A percentile compares a stretch with the other conserved stretches of the same genome.
Evolutionary conservation across 2,888 invertebrate species (phyloP).

Genomic region (Scaptodrosophila latifasciaeformis): DNA sequence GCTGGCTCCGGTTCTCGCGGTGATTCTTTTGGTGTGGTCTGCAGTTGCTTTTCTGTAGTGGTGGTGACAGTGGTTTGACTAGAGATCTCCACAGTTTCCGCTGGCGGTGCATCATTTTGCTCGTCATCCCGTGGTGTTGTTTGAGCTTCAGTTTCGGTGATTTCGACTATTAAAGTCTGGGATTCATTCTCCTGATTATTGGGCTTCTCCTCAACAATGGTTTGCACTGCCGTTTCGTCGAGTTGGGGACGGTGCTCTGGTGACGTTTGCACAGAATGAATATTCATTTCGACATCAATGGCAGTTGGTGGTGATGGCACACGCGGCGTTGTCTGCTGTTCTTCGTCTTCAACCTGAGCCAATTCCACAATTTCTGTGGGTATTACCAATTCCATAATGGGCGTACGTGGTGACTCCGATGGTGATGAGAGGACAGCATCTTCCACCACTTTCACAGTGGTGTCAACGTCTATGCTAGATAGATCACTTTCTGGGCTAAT

Average conservation of each 20-base stretch:
- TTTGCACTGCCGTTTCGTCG: slow-evolving; percentile 70
- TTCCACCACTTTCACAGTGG: slow-evolving; percentile 81
- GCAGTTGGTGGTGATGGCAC: slow-evolving; percentile 29
- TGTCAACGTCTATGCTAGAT: slow-evolving; percentile 77
- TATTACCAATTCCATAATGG: slow-evolving; percentile 77
- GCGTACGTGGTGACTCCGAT: slow-evolving; percentile 77
- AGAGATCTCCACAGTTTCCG: slow-evolving; percentile 64
- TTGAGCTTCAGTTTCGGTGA: slow-evolving; percentile 73
- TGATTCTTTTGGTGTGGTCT: slow-evolving; percentile 69
- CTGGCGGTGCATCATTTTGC: slow-evolving; percentile 27
- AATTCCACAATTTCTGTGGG: slow-evolving; percentile 74
- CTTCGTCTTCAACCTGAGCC: slow-evolving; percentile 71
- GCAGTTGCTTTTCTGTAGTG: slow-evolving; percentile 70
- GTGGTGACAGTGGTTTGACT: slow-evolving; percentile 64
- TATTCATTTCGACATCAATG: slow-evolving; percentile 63
- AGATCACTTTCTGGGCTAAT: slow-evolving; percentile 74
- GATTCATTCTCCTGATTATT: slow-evolving; percentile 69
- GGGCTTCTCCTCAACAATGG: slow-evolving; percentile 56
- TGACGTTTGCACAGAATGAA: slow-evolving; percentile 76
- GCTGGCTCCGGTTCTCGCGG: slow-evolving; percentile 45
- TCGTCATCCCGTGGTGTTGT: slow-evolving; percentile 64
- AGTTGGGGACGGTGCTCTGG: slow-evolving; percentile 60
- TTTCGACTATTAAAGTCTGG: slow-evolving; percentile 69
- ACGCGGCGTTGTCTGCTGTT: slow-evolving; percentile 79
- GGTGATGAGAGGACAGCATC: slow-evolving; percentile 79